These are phyloP conservation scores for Dascyllus trimaculatus DNA, from an alignment of 2,113 vertebrate species.

Conservation along the genomic window DNA sequence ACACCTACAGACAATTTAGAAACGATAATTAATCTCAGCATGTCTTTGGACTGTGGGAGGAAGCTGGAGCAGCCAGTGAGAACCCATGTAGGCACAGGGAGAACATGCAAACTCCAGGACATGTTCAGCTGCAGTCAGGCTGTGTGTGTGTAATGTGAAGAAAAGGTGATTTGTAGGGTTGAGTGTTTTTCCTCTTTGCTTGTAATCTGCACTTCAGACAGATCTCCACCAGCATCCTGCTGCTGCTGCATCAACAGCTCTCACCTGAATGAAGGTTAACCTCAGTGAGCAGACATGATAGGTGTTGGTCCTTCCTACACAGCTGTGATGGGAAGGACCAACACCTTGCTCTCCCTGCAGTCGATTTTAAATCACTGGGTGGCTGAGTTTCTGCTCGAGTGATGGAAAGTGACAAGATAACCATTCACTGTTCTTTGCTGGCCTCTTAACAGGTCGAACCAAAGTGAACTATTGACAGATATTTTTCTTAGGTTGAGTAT, in stretches of 20 bases:
- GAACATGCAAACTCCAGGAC: too few species aligned
- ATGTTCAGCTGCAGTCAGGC: not conserved
- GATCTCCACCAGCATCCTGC: conserved; percentile 23
- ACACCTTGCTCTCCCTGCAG: not conserved
- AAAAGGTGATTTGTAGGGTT: not conserved
- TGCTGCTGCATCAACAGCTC: conserved; percentile 12
- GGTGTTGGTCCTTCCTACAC: not conserved
- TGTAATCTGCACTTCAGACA: conserved; percentile 19
- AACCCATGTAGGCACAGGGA: too few species aligned
- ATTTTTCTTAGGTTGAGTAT: conserved; percentile 1
- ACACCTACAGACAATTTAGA: too few species aligned
- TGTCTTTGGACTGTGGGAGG: too few species aligned
- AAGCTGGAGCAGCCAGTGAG: too few species aligned
- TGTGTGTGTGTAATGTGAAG: not conserved
- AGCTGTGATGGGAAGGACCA: conserved; percentile 5
- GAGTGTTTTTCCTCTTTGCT: conserved; percentile 2
- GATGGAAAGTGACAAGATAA: conserved; percentile 30
- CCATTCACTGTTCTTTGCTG: conserved; percentile 1
- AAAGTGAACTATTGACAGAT: conserved; percentile 4
- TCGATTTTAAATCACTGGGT: conserved; percentile 6
- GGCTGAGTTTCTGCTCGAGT: conserved; percentile 4
- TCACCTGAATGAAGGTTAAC: conserved; percentile 6
- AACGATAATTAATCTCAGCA: too few species aligned
- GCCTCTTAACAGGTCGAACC: conserved; percentile 1
- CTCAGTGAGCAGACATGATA: conserved; percentile 7